Evolutionary conservation across 2,113 vertebrate genomes (phyloP), one percentile per base, ranked within the genome.

Genomic region (Rhegmatorhina hoffmannsi): DNA sequence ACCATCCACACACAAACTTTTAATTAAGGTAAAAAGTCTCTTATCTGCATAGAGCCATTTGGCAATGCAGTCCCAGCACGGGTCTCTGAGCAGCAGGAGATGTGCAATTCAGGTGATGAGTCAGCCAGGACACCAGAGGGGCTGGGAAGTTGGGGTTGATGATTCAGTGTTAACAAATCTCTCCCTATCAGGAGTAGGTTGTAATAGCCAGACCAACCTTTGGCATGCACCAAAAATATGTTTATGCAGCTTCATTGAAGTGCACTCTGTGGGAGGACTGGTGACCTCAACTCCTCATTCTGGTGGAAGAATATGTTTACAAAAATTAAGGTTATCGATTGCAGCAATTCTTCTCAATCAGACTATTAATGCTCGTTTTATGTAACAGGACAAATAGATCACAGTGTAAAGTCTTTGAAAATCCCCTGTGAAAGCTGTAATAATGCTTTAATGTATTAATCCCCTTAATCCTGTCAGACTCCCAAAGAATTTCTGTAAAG

Each of bases 361-460:
- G 95, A 93, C 94, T 97, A 97, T 98, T 98, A 98, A 96, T 91
- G 95, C 16, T 70, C 40, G 4, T 97, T 98, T 97, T 97, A 96
- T 97, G 93, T 97, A 98, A 98, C 90, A 95, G 97, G 97, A 98
- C 97, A 98, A 98, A 98, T 95, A 98, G 97, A 98, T 98, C 96
- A 97, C 84, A 89, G 97, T 90, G 94, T 97, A 97, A 97, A 98
- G 97, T 97, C 97, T 98, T 97, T 95, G 96, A 97, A 98, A 98
- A 98, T 98, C 98, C 97, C 95, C 50, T 55, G 94, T 95, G 97
- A 98, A 97, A 95, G 97, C 97, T 97, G 88, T 97, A 97, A 97
- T 97, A 96, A 97, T 97, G 96, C 96, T 96, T 97, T 97, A 98
- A 98, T 98, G 95, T 98, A 96, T 98, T 97, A 98, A 98, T 98